phyloP scores from a whole-genome alignment of 2,797 vertebrate genomes.

The Gephyroberyx darwinii region DNA sequence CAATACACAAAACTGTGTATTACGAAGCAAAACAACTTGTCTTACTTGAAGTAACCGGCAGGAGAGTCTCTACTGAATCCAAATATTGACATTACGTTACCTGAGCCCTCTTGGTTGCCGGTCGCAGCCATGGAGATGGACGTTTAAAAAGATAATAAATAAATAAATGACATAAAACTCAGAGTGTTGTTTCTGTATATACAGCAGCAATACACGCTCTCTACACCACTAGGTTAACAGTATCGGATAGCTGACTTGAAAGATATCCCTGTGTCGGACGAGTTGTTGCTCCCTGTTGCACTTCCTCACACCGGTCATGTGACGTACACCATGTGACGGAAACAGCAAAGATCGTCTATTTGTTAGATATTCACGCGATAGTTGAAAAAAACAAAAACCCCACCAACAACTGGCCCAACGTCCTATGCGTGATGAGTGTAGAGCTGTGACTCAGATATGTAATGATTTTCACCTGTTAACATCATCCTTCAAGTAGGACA shows the following conservation, averaged over 20 bases:
- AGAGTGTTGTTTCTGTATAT: background rate
- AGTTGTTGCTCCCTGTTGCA: background rate
- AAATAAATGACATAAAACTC: background rate
- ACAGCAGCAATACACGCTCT: background rate
- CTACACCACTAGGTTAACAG: background rate
- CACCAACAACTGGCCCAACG: too few species aligned
- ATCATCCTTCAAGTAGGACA: too few species aligned
- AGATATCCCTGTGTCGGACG: conserved; percentile 11
- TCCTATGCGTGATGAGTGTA: too few species aligned
- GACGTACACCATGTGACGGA: conserved; percentile 57
- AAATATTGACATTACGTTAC: conserved; percentile 44
- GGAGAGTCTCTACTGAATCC: too few species aligned
- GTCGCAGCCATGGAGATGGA: conserved; percentile 65
- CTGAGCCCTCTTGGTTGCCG: conserved; percentile 41
- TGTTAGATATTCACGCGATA: too few species aligned
- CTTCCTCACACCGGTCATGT: conserved; percentile 70
- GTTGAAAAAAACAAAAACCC: too few species aligned
- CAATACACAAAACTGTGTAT: too few species aligned
- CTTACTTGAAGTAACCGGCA: too few species aligned
- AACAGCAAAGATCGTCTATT: background rate
- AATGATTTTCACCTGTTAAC: too few species aligned
- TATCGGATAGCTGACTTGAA: background rate
- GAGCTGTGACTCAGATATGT: too few species aligned
- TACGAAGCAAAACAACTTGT: too few species aligned
- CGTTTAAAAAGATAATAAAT: conserved; percentile 30